Evolutionary conservation across 1,140 invertebrate species (phyloP).

Genomic region (Cydia pomonella): DNA sequence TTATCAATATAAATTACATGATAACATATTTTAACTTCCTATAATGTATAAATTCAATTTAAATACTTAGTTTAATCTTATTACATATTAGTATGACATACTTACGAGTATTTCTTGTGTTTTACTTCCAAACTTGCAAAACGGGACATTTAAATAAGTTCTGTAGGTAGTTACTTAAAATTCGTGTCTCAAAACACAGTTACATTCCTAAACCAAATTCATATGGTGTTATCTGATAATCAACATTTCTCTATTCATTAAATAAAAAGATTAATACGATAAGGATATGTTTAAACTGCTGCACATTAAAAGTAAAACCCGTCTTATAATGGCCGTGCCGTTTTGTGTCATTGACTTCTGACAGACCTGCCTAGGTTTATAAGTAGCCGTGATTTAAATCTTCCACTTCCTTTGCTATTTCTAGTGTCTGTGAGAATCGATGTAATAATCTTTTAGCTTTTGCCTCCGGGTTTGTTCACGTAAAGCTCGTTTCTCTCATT

Average conservation of each 20-base stretch:
- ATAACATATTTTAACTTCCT: not conserved
- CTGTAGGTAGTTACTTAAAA: not conserved
- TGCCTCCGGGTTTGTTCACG: not conserved
- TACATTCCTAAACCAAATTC: not conserved
- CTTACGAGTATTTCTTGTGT: not conserved
- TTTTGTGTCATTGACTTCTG: conserved; percentile 31
- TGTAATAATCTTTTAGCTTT: not conserved
- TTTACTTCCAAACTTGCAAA: not conserved
- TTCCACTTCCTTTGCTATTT: conserved; percentile 21
- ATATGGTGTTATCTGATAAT: not conserved
- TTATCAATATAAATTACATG: too few species aligned
- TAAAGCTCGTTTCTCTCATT: not conserved
- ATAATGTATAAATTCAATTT: too few species aligned
- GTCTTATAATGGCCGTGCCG: conserved; percentile 22
- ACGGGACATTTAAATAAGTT: not conserved
- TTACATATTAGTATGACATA: not conserved
- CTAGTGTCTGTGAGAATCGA: conserved; percentile 3
- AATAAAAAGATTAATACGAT: not conserved
- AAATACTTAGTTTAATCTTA: not conserved
- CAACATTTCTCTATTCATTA: conserved; percentile 18
- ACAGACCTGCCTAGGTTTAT: conserved; percentile 31
- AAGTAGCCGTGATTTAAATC: conserved; percentile 29
- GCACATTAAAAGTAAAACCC: conserved; percentile 31
- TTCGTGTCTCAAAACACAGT: not conserved
- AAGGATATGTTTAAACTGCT: conserved; percentile 17